phyloP scores from a whole-genome alignment of 2,113 vertebrate genomes.

The Poeciliopsis prolifica region DNA sequence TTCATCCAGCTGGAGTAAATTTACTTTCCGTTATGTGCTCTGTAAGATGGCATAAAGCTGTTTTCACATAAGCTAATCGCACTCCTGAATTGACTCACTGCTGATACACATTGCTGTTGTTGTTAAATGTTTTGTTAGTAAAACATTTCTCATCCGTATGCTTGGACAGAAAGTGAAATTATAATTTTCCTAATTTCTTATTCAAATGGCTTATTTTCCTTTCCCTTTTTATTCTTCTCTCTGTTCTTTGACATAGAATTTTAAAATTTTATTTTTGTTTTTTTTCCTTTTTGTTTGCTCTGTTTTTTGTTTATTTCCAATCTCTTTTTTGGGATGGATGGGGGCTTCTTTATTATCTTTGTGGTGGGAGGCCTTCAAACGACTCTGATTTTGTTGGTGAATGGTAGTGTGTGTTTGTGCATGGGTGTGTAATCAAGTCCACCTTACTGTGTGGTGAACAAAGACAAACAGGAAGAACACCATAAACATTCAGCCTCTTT shows the following conservation, averaged over 20 bases:
- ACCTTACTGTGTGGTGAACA: conserved; percentile 50
- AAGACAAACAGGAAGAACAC: conserved; percentile 43
- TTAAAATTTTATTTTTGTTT: conserved; percentile 1
- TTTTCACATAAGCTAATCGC: neutral
- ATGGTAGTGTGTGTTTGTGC: conserved; percentile 25
- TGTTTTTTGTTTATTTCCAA: conserved; percentile 32
- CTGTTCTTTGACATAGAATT: conserved; percentile 3
- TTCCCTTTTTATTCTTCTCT: neutral
- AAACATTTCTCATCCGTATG: neutral
- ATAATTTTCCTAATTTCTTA: neutral
- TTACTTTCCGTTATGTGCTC: neutral
- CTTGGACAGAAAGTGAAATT: neutral
- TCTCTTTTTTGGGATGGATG: neutral
- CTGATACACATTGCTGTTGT: neutral
- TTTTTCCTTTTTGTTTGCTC: conserved; percentile 5
- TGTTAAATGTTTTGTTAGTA: neutral
- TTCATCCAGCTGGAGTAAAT: neutral
- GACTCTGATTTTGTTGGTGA: conserved; percentile 42
- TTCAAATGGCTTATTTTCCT: neutral
- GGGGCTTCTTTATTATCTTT: conserved; percentile 18
- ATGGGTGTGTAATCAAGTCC: conserved; percentile 46
- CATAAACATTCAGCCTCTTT: conserved; percentile 43
- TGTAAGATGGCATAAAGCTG: neutral
- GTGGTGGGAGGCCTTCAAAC: conserved; percentile 31
- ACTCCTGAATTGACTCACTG: neutral